Conservation (phyloP, 2,113 vertebrate species). For the Copsychus sechellarum region DNA sequence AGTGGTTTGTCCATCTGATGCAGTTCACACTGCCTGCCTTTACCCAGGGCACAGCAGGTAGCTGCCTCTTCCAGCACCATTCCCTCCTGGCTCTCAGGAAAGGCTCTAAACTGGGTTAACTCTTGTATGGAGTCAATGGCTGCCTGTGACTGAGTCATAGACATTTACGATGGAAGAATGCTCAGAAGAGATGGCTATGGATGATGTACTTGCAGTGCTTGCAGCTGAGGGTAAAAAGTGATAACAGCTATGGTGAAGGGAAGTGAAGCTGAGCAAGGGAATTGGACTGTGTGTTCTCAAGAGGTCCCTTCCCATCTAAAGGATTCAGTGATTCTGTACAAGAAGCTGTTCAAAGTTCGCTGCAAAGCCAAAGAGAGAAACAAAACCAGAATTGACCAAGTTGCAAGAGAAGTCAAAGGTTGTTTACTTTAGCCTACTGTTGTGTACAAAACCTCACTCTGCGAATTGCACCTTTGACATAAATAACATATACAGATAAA, state of each 20-base stretch:
- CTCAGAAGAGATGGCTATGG: not conserved
- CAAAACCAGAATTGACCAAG: not conserved
- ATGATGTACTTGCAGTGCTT: not conserved
- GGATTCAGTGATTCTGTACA: not conserved
- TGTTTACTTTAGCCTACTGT: not conserved
- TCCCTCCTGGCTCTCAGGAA: not conserved
- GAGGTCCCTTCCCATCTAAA: not conserved
- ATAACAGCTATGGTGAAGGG: not conserved
- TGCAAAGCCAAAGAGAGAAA: not conserved
- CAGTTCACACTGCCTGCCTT: not conserved
- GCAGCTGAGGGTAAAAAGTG: not conserved
- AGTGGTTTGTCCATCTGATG: not conserved
- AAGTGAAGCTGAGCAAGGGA: not conserved
- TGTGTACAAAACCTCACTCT: not conserved
- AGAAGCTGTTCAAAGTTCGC: not conserved
- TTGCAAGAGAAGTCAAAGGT: not conserved
- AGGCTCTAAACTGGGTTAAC: not conserved
- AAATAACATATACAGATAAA: not conserved
- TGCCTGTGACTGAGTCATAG: not conserved
- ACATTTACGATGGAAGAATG: rapidly evolving
- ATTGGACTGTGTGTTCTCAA: not conserved
- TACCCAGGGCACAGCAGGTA: not conserved
- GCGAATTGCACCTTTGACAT: not conserved
- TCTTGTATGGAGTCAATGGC: not conserved
- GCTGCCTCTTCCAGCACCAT: not conserved